Evolutionary conservation across 2,797 vertebrate species (phyloP), one percentile per base, ranked within the genome.

Genomic region (Crenichthys baileyi): DNA sequence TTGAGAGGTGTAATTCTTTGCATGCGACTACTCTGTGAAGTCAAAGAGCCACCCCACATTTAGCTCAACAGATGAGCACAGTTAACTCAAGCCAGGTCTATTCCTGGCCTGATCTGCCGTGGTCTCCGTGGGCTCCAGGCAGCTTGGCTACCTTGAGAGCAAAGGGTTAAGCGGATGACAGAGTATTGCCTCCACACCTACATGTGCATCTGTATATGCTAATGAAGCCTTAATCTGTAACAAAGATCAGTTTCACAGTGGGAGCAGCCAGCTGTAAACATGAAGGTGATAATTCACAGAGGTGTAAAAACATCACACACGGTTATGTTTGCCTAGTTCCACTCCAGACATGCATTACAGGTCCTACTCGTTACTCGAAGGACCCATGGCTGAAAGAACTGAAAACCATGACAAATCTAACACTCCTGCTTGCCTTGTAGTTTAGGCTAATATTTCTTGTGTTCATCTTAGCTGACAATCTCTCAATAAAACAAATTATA

Each of bases 1-100:
- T 51, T 76, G 83, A 93, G 88, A 82, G 71, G 55, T 84, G 79
- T 81, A 86, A 90, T 39, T 44, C 77, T 76, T 65, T 39, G 77
- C 75, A 70, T 73, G 76, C 51, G 20, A 81, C 77, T 73, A 76
- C 86, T 82, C 83, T 73, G 73, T 83, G 82, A 88, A 80, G 88
- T 79, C 83, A 76, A 90, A 79, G 74, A 85, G 78, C 55, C 60
- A 41, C 61, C 48, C 89, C 86, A 83, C 80, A 90, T 94, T 93
- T 94, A 93, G 90, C 85, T 78, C 86, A 88, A 84, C 92, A 93
- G 88, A 91, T 84, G 87, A 86, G 86, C 46, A 31, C 72, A 50
- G 80, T 75, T 80, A 88, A 89, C 86, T 86, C 77, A 85, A 80
- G 79, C 74, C 50, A 24, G 5, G 55, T 84, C 91, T 94, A 93